These are phyloP conservation scores for Peromyscus californicus DNA, from an alignment of 2,113 vertebrate species.

Conservation along the genomic window DNA sequence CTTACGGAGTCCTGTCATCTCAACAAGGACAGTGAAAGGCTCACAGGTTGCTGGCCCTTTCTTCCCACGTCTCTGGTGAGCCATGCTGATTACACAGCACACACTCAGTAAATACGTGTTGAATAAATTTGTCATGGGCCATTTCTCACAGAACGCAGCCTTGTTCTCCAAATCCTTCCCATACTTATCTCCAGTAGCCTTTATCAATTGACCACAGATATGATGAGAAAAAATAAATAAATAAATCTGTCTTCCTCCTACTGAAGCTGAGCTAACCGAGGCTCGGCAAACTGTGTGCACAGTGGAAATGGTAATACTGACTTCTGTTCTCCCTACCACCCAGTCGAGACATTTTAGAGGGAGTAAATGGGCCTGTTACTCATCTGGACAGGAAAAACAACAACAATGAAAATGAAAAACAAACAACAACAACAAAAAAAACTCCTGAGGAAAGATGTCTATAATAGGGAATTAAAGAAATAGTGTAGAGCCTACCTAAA, in stretches of 20 bases:
- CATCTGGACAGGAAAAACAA: background rate
- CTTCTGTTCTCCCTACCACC: background rate
- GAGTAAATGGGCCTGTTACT: background rate
- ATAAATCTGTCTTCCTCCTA: background rate
- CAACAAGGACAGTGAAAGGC: background rate
- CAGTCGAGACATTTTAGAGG: background rate
- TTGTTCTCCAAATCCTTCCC: background rate
- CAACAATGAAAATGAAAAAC: background rate
- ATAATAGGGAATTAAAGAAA: background rate
- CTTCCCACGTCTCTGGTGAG: background rate
- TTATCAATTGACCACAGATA: background rate
- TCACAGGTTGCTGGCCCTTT: background rate
- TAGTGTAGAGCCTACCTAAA: no score
- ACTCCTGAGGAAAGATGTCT: background rate
- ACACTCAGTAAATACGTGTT: background rate
- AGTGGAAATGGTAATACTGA: background rate
- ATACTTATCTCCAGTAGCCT: background rate
- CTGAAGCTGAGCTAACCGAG: background rate
- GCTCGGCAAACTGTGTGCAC: background rate
- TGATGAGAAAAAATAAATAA: background rate
- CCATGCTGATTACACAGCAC: background rate
- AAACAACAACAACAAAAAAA: background rate
- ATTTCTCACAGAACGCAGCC: background rate
- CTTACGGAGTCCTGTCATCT: background rate
- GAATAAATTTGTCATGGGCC: background rate